Evolutionary conservation across 2,888 invertebrate genomes (phyloP).

Genomic region (Heliconius erato): DNA sequence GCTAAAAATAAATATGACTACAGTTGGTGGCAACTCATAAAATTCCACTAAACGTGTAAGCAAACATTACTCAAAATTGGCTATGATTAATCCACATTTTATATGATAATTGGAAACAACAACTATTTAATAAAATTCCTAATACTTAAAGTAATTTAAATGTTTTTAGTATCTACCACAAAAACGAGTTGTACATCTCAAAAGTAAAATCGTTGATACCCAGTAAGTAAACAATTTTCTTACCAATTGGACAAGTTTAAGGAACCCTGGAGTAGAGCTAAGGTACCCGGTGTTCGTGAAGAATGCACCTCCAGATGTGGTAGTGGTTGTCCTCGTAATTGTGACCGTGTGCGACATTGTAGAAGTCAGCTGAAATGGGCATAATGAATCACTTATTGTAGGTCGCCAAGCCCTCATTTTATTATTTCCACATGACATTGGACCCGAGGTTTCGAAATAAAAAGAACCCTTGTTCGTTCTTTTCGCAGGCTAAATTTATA

Average conservation of each 20-base stretch:
- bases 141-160: neutral
- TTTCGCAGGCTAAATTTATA: neutral
- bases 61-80: neutral
- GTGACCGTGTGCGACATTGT: slow-evolving; percentile 96
- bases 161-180: neutral
- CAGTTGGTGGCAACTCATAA: neutral
- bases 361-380: slow-evolving; percentile 31
- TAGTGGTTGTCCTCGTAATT: slow-evolving; percentile 93
- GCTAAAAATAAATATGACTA: slow-evolving; percentile 22
- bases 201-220: neutral
- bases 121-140: neutral
- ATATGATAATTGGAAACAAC: neutral
- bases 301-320: slow-evolving; percentile 90
- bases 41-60: slow-evolving; percentile 7
- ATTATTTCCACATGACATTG: neutral
- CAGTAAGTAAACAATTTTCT: too few relatives aligned
- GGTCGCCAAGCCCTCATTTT: slow-evolving; percentile 1
- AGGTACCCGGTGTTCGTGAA: slow-evolving; percentile 93
- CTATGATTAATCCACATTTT: neutral
- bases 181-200: neutral
- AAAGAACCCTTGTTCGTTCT: neutral
- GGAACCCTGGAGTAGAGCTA: slow-evolving; percentile 90
- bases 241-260: slow-evolving; percentile 94
- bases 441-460: neutral
- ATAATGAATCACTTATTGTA: slow-evolving; percentile 9